phyloP scores from a whole-genome alignment of 2,797 vertebrate species.

The Galago senegalensis region DNA sequence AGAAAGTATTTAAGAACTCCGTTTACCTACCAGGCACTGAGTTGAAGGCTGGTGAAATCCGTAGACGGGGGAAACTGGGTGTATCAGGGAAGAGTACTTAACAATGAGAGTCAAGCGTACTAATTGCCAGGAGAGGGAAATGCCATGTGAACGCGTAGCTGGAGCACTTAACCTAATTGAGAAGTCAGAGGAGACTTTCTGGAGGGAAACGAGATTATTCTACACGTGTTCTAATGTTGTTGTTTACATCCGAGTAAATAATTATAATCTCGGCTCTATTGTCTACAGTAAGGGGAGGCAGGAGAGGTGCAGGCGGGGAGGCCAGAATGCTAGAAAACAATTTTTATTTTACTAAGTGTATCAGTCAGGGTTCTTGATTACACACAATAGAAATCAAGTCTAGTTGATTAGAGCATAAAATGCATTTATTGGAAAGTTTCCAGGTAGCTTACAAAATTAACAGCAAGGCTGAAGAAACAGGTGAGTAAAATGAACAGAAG shows the following conservation, averaged over 20 bases:
- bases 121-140: not conserved
- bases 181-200: not conserved
- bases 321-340: conserved; percentile 52
- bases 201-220: conserved; percentile 42
- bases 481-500: not conserved
- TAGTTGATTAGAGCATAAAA: conserved; percentile 57
- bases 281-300: conserved; percentile 22
- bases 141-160: not conserved
- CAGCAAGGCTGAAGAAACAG: not conserved
- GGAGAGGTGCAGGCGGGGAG: not conserved
- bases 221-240: conserved; percentile 7
- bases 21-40: not conserved
- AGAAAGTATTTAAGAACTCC: conserved; percentile 30
- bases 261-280: conserved; percentile 27
- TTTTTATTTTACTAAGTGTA: conserved; percentile 46
- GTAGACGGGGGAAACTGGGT: not conserved
- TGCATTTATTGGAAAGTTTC: conserved; percentile 55
- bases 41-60: not conserved
- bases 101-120: not conserved
- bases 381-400: conserved; percentile 42
- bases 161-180: not conserved
- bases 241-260: conserved; percentile 39
- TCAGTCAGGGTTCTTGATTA: conserved; percentile 41
- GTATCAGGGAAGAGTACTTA: not conserved
- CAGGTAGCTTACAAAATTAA: conserved; percentile 15